These are phyloP conservation scores for Furcifer pardalis DNA, from an alignment of 2,797 vertebrate genomes.

Conservation along the genomic window DNA sequence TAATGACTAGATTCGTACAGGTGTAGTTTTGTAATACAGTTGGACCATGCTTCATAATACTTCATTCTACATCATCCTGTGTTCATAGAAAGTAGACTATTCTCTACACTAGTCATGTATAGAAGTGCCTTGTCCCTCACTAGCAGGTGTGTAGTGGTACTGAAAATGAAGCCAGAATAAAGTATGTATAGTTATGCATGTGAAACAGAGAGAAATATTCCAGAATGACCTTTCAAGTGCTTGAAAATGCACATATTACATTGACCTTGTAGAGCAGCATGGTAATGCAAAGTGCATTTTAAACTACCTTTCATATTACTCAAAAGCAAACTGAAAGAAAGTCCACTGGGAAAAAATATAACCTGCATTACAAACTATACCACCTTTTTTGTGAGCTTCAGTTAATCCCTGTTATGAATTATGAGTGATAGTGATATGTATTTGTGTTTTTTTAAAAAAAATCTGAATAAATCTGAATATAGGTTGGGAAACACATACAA, in stretches of 20 bases:
- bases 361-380: not conserved
- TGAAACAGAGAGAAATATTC: not conserved
- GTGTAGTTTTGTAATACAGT: not conserved
- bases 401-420: not conserved
- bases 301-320: not conserved
- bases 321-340: not conserved
- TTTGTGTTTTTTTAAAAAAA: not conserved
- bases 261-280: not conserved
- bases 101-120: not conserved
- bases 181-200: not conserved
- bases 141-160: not conserved
- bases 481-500: not conserved
- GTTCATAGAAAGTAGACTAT: too few species aligned
- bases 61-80: not conserved
- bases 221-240: not conserved
- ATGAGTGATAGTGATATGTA: not conserved
- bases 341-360: not conserved
- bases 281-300: not conserved
- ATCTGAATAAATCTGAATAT: not conserved
- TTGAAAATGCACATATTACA: not conserved
- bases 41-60: not conserved
- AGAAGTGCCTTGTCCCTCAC: not conserved
- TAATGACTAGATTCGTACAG: not conserved
- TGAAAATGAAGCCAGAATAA: not conserved
- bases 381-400: not conserved